Conservation (phyloP, 2,113 vertebrate genomes). For the Nothocercus nigrocapillus region DNA sequence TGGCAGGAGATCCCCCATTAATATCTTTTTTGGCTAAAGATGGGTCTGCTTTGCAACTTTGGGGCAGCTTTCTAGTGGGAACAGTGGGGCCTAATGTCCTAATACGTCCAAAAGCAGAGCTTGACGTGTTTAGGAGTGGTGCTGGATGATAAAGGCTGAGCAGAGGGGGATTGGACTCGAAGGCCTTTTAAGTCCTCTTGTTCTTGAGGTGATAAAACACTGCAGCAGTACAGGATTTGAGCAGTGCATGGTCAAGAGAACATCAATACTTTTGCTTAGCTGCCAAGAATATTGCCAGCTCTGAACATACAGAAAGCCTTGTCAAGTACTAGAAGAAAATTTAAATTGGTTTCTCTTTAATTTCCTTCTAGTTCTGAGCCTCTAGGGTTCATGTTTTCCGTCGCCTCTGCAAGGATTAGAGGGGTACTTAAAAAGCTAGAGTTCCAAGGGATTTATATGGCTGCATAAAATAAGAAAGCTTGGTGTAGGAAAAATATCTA, state of each 20-base stretch:
- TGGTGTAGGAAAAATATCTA: conserved; percentile 24
- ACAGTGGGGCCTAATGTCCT: not conserved
- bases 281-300: not conserved
- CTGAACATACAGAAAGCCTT: not conserved
- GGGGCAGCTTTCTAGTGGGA: not conserved
- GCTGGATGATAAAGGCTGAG: not conserved
- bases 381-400: conserved; percentile 12
- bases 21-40: not conserved
- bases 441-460: conserved; percentile 16
- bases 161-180: not conserved
- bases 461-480: not conserved
- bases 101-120: not conserved
- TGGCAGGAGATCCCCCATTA: not conserved
- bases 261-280: not conserved
- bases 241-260: not conserved
- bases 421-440: conserved; percentile 18
- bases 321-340: not conserved
- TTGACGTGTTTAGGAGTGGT: not conserved
- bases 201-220: not conserved
- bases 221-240: not conserved
- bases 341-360: conserved; percentile 28
- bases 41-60: not conserved
- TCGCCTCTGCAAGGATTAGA: conserved; percentile 35
- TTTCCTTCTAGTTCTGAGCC: not conserved
- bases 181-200: not conserved